Evolutionary conservation across 2,797 vertebrate species (phyloP).

Genomic region (Coregonus ussuriensis): DNA sequence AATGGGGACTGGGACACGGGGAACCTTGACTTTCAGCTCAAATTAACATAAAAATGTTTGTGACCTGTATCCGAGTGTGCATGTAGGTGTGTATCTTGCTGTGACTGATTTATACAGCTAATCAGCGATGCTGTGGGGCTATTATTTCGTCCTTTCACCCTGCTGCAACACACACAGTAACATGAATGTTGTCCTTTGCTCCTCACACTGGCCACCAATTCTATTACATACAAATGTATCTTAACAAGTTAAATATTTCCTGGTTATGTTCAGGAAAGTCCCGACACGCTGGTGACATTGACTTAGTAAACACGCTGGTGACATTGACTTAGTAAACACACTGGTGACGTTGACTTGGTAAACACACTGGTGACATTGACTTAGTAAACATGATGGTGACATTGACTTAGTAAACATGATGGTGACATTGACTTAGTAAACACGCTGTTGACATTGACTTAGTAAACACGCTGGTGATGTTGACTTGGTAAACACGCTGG

Average conservation of each 20-base stretch:
- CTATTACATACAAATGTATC: conserved; percentile 56
- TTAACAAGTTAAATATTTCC: conserved; percentile 54
- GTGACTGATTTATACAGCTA: conserved; percentile 34
- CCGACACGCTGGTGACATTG: background rate
- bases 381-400: too few species aligned
- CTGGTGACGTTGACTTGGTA: too few species aligned
- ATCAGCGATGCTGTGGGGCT: conserved; percentile 19
- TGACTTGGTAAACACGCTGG: too few species aligned
- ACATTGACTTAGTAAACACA: too few species aligned
- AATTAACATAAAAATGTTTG: background rate
- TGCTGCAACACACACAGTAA: conserved; percentile 24
- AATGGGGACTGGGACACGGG: background rate
- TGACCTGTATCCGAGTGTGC: background rate
- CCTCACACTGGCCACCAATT: conserved; percentile 26
- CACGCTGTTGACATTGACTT: too few species aligned
- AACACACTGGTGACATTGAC: too few species aligned
- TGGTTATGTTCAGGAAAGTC: conserved; percentile 45
- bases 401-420: too few species aligned
- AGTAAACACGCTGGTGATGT: too few species aligned
- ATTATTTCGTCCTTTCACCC: conserved; percentile 22
- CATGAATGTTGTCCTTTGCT: conserved; percentile 43
- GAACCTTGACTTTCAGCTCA: conserved; percentile 16
- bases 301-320: too few species aligned
- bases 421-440: too few species aligned
- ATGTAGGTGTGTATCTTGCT: conserved; percentile 16